Base-by-base conservation (phyloP, 2,113 vertebrate genomes). In the Suricata suricatta region DNA sequence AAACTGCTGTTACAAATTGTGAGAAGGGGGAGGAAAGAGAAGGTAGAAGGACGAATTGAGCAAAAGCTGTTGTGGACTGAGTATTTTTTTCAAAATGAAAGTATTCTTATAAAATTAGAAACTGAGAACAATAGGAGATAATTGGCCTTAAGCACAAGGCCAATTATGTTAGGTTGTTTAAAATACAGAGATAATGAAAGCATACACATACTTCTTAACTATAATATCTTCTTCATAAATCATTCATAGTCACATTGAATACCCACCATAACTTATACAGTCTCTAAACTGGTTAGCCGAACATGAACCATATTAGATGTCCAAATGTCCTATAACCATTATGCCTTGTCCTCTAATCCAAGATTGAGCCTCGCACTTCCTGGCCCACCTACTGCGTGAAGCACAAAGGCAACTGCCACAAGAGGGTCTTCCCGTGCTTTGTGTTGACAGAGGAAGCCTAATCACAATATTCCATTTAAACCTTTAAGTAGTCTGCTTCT, bases 1-100 rank as follows among this genome's bases (percentile, higher is more conserved):
- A 69, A 95, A 92, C 41, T 95, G 77, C 93, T 92, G 81, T 91
- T 88, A 95, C 27, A 95, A 57, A 74, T 93, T 96, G 63, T n/a
- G 38, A 29, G 35, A 31, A 44, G 47, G 52, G 47, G 41, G 44
- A 87, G 80, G 60, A 41, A 76, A 93, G 10, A 88, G 71, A 92
- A 66, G 27, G 82, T 64, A 50, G 57, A 54, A 97, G 44, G 63
- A 97, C 7, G 66, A 88, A 96, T 3, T 81, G 76, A 94, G 82
- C 76, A 96, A 95, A 96, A 96, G 57, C 88, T 66, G 63, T 83
- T 96, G 41, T 87, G 50, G 16, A 90, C 38, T 95, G 80, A 92
- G 74, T 63, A 23, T 21, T 92, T 93, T 81, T 96, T 80, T 47
- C 64, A 80, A 93, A 95, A 97, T 87, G 41, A 68, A 95, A 95